These are phyloP conservation scores for Zygaena filipendulae DNA, from an alignment of 2,888 invertebrate genomes.

Conservation along the genomic window DNA sequence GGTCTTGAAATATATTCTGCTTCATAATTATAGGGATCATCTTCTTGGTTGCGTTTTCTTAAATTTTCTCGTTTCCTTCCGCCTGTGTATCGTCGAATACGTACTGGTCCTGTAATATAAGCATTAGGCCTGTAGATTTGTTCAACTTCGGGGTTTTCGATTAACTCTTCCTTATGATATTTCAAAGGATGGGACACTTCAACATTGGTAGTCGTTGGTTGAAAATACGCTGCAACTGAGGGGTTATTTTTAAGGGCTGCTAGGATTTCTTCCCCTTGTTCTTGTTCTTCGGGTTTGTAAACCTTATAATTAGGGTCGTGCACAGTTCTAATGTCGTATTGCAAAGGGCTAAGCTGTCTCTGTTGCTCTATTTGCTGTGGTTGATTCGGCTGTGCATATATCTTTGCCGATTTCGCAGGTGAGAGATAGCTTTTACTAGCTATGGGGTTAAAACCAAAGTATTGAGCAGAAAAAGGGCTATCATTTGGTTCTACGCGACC, in stretches of 20 bases:
- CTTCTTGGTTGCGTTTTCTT: conserved; percentile 39
- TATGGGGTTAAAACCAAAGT: conserved; percentile 59
- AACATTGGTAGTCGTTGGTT: conserved; percentile 48
- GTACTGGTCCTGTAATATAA: conserved; percentile 57
- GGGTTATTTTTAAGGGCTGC: conserved; percentile 55
- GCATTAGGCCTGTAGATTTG: conserved; percentile 57
- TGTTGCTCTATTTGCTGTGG: conserved; percentile 17
- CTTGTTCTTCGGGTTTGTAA: conserved; percentile 51
- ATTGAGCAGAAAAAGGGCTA: conserved; percentile 47
- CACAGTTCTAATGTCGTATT: conserved; percentile 55
- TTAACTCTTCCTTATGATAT: conserved; percentile 48
- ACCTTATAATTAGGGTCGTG: conserved; percentile 61
- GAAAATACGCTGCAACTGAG: conserved; percentile 51
- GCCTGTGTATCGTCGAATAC: conserved; percentile 60
- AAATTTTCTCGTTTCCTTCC: conserved; percentile 46
- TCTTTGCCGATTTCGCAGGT: conserved; percentile 37
- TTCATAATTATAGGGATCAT: conserved; percentile 64
- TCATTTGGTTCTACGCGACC: conserved; percentile 45
- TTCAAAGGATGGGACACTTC: conserved; percentile 53
- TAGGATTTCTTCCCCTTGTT: conserved; percentile 49
- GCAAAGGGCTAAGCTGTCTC: conserved; percentile 34
- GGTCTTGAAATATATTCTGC: conserved; percentile 58
- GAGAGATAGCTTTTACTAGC: conserved; percentile 52
- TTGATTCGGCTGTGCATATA: conserved; percentile 34
- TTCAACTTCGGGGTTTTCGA: conserved; percentile 40